Evolutionary conservation across 2,888 invertebrate species (phyloP).

Genomic region (Nemotelus pantherinus): DNA sequence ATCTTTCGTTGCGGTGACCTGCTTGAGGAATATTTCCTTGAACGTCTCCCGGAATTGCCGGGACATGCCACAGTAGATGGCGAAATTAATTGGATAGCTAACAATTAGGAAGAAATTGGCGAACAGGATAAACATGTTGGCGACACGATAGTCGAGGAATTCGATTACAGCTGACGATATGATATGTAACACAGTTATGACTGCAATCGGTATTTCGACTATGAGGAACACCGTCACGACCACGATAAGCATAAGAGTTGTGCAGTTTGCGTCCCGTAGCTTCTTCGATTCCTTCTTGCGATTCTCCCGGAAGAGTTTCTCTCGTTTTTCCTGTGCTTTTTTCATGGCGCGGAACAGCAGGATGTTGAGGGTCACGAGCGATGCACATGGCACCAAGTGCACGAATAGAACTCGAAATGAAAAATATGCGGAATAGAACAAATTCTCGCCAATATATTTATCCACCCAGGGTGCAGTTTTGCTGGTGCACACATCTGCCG

Average conservation of each 20-base stretch:
- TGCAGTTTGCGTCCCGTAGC: slow-evolving; percentile 79
- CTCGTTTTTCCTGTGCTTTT: slow-evolving; percentile 81
- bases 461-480: slow-evolving; percentile 77
- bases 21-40: slow-evolving; percentile 78
- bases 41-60: slow-evolving; percentile 94
- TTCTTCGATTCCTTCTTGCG: slow-evolving; percentile 82
- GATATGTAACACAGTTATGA: slow-evolving; percentile 85
- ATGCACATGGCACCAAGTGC: slow-evolving; percentile 89
- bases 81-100: slow-evolving; percentile 93
- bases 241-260: slow-evolving; percentile 87
- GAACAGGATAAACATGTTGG: slow-evolving; percentile 80
- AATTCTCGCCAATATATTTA: slow-evolving; percentile 72
- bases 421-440: slow-evolving; percentile 85
- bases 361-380: slow-evolving; percentile 87
- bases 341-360: slow-evolving; percentile 87
- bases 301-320: slow-evolving; percentile 80
- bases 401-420: slow-evolving; percentile 90
- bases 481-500: slow-evolving; percentile 74
- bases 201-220: slow-evolving; percentile 85
- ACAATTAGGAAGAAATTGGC: slow-evolving; percentile 92
- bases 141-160: slow-evolving; percentile 80
- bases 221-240: slow-evolving; percentile 85
- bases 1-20: slow-evolving; percentile 70
- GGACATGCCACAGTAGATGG: slow-evolving; percentile 96
- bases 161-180: slow-evolving; percentile 78